A percentile compares a stretch with the other conserved stretches of the same genome.
Evolutionary conservation across 2,797 vertebrate species (phyloP).

Genomic region (Paguma larvata): DNA sequence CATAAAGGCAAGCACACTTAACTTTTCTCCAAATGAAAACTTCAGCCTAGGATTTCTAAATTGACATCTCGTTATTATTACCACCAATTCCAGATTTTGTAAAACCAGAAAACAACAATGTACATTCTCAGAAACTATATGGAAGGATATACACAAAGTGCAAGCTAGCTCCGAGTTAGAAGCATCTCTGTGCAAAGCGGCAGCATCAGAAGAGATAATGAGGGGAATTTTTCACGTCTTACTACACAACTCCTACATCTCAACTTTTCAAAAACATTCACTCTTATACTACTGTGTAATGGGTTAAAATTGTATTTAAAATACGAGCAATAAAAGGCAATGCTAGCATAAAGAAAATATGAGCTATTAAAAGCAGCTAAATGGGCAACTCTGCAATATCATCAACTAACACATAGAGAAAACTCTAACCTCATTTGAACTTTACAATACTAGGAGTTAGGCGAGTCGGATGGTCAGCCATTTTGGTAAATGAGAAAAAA

Average conservation of each 20-base stretch:
- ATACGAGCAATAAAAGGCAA: background rate
- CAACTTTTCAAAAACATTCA: conserved; percentile 11
- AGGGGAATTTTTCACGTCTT: background rate
- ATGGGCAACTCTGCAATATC: background rate
- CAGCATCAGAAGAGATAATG: background rate
- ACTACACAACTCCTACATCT: background rate
- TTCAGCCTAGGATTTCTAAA: background rate
- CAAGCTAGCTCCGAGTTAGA: background rate
- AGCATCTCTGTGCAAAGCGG: background rate
- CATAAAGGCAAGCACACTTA: background rate
- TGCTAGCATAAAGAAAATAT: background rate
- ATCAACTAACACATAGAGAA: background rate
- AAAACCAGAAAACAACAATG: background rate
- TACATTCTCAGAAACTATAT: background rate
- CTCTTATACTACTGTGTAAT: background rate
- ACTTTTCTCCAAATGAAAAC: background rate
- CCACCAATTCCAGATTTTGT: background rate
- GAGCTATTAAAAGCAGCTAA: background rate
- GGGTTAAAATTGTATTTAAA: background rate
- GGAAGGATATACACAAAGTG: background rate
- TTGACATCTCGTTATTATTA: background rate
- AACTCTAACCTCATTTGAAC: background rate
- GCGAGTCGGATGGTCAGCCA: too few relatives aligned
- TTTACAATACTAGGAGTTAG: background rate
- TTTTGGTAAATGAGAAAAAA: background rate